Percentiles rank a stretch among this genome's conserved stretches.
Evolutionary conservation across 2,797 vertebrate species (phyloP).

Genomic region (Cyclopterus lumpus): DNA sequence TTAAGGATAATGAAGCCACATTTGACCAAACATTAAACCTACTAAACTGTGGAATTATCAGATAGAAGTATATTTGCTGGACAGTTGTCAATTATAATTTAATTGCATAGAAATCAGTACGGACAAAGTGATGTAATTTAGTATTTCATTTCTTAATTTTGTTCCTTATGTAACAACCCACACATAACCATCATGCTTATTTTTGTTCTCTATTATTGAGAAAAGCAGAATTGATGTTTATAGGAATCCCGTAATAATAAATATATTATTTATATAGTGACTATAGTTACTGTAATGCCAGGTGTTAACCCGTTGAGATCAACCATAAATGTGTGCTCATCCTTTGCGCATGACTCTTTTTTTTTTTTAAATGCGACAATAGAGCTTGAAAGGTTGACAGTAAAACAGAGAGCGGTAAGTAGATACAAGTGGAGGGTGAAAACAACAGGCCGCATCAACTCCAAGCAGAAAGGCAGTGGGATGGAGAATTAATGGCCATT

Average conservation of each 20-base stretch:
- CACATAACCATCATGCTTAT: neutral
- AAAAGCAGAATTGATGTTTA: neutral
- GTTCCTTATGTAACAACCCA: neutral
- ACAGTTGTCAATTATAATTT: constrained; percentile 21
- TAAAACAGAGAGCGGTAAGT: neutral
- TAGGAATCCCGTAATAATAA: neutral
- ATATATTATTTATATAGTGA: too few relatives aligned
- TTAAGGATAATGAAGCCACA: constrained; percentile 6
- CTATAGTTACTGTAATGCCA: neutral
- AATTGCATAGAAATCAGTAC: neutral
- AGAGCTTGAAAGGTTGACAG: constrained; percentile 1
- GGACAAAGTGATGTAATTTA: neutral
- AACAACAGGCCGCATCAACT: constrained; percentile 26
- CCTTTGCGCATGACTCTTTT: neutral
- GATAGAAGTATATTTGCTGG: constrained; percentile 15
- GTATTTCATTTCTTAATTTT: neutral
- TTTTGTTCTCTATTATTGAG: neutral
- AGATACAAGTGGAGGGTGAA: neutral
- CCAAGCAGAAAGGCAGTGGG: constrained; percentile 33
- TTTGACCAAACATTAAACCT: constrained; percentile 12
- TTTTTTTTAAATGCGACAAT: neutral
- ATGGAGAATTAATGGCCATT: constrained; percentile 61
- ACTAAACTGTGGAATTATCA: constrained; percentile 24
- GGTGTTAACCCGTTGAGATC: neutral
- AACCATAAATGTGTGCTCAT: neutral